A percentile compares a stretch with the other conserved stretches of the same genome.
These are phyloP conservation scores for Pangasius djambal DNA, from an alignment of 2,797 vertebrate genomes.

Conservation along the genomic window DNA sequence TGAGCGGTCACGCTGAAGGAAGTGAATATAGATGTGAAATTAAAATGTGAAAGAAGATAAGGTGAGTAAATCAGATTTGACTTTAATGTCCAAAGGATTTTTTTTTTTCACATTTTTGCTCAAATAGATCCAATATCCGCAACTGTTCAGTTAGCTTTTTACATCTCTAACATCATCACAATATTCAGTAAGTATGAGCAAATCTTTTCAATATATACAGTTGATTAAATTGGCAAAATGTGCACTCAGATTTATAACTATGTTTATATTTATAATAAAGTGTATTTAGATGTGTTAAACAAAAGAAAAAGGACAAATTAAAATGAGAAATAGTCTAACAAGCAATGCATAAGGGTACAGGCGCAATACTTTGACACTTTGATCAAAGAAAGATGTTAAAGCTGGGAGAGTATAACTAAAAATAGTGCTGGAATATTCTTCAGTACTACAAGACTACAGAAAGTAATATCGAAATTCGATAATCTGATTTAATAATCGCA, in stretches of 20 bases:
- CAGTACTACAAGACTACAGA: not conserved
- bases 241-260: not conserved
- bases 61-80: not conserved
- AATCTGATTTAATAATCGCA: not conserved
- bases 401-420: not conserved
- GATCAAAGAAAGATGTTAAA: not conserved
- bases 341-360: not conserved
- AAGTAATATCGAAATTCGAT: not conserved
- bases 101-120: not conserved
- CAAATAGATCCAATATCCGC: not conserved
- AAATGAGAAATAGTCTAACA: not conserved
- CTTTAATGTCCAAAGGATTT: not conserved
- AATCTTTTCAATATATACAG: not conserved
- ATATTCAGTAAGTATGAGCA: not conserved
- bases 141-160: not conserved
- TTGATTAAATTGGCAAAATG: not conserved
- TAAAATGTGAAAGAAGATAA: not conserved
- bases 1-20: not conserved
- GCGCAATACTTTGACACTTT: not conserved
- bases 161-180: not conserved
- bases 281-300: not conserved
- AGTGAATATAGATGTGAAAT: not conserved
- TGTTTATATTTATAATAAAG: not conserved
- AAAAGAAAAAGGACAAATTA: not conserved
- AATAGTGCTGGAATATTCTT: not conserved